Conservation (phyloP, 2,888 invertebrate genomes). For the Cephus sareptanus region DNA sequence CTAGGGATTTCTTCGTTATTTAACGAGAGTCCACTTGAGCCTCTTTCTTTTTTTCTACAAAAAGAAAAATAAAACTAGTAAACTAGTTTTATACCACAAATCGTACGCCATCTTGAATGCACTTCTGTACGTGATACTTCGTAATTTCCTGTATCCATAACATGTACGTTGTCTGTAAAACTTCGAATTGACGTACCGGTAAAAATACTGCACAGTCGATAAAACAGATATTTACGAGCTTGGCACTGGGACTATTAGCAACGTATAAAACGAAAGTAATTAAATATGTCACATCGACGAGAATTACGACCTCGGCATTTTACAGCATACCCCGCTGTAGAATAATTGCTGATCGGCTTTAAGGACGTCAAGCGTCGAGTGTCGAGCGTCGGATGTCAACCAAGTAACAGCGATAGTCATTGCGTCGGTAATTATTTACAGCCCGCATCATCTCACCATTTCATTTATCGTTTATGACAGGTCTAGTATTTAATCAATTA, state of each 20-base stretch:
- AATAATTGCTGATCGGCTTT: neutral
- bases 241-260: neutral
- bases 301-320: neutral
- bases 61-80: neutral
- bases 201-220: neutral
- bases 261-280: neutral
- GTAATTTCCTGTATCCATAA: neutral
- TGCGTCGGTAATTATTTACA: neutral
- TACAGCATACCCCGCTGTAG: neutral
- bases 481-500: neutral
- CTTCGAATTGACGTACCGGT: neutral
- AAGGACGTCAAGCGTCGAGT: neutral
- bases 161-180: neutral
- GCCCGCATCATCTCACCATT: slow-evolving; percentile 1
- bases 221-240: neutral
- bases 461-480: neutral
- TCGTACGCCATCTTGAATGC: neutral
- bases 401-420: neutral
- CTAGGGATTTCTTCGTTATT: neutral
- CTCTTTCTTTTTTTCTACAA: neutral
- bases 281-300: neutral
- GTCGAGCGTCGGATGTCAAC: neutral
- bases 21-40: neutral
- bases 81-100: neutral
- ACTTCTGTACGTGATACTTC: neutral